Evolutionary conservation across 1,140 invertebrate species (phyloP).

Genomic region (Drosophila micromelanica): DNA sequence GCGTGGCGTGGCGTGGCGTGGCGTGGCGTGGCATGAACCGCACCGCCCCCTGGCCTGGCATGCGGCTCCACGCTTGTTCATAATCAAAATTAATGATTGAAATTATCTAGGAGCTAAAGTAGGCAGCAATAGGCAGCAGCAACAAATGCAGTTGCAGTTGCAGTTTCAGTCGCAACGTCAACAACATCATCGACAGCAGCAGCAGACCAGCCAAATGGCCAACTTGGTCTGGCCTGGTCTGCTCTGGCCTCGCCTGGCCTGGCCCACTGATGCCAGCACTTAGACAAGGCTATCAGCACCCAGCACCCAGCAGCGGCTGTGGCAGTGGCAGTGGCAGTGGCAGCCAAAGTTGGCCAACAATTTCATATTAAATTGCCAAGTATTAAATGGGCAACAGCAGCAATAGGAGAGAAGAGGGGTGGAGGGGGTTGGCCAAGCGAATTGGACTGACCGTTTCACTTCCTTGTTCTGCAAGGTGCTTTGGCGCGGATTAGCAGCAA

Average conservation of each 20-base stretch:
- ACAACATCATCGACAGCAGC: constrained; percentile 65
- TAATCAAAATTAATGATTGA: constrained; percentile 83
- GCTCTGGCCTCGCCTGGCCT: constrained; percentile 41
- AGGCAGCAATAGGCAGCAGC: constrained; percentile 46
- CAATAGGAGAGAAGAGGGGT: neutral
- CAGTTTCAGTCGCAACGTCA: constrained; percentile 52
- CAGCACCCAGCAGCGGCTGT: constrained; percentile 26
- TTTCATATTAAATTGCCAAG: constrained; percentile 83
- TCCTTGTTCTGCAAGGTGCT: constrained; percentile 77
- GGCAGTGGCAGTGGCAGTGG: constrained; percentile 34
- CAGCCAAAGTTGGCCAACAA: constrained; percentile 77
- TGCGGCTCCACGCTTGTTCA: constrained; percentile 69
- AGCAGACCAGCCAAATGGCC: constrained; percentile 24
- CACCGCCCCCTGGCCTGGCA: constrained; percentile 22
- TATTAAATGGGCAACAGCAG: constrained; percentile 69
- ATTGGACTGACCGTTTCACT: constrained; percentile 64
- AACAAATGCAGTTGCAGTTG: constrained; percentile 29
- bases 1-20: constrained; percentile 55
- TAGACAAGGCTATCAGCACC: constrained; percentile 82
- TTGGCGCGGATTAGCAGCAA: constrained; percentile 62
- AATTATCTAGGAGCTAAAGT: constrained; percentile 80
- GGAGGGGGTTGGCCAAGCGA: neutral
- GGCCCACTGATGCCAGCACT: constrained; percentile 77
- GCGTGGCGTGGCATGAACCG: constrained; percentile 39
- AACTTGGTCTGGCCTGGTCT: constrained; percentile 4